Percentiles rank a stretch among this genome's conserved stretches.
Evolutionary conservation across 2,888 invertebrate species (phyloP).

Genomic region (Tridacna crocea): DNA sequence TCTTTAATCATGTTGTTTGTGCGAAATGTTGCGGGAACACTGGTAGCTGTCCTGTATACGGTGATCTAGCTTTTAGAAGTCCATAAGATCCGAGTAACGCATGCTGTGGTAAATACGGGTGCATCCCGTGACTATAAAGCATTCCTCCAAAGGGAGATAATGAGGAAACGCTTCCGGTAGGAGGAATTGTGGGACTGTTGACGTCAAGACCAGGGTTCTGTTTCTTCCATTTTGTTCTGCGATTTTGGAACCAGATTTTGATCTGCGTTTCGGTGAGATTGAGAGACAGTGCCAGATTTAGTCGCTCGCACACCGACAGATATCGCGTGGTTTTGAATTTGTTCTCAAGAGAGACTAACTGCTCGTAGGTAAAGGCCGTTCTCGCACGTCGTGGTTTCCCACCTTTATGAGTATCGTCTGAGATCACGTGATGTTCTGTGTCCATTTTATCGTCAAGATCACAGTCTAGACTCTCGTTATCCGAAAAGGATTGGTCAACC

Average conservation of each 20-base stretch:
- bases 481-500: conserved; percentile 48
- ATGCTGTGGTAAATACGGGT: conserved; percentile 78
- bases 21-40: conserved; percentile 66
- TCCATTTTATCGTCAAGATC: conserved; percentile 53
- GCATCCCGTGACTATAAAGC: conserved; percentile 78
- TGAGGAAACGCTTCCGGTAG: conserved; percentile 70
- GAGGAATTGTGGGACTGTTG: conserved; percentile 83
- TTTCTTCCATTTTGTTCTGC: conserved; percentile 99
- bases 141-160: conserved; percentile 76
- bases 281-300: conserved; percentile 96
- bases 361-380: conserved; percentile 99
- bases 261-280: conserved; percentile 98
- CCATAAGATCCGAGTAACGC: conserved; percentile 75
- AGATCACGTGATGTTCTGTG: conserved; percentile 36
- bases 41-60: conserved; percentile 72
- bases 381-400: conserved; percentile 95
- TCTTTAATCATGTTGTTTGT: conserved; percentile 45
- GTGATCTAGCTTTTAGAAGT: conserved; percentile 73
- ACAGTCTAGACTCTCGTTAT: conserved; percentile 50
- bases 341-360: conserved; percentile 97
- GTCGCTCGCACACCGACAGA: conserved; percentile 97
- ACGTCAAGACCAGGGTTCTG: conserved; percentile 99
- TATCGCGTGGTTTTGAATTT: conserved; percentile 98
- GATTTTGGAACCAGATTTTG: conserved; percentile 88
- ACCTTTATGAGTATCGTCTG: conserved; percentile 53